Percentiles rank a stretch among this genome's conserved stretches.
phyloP scores from a whole-genome alignment of 2,113 vertebrate genomes.

The Protobothrops flavoviridis region DNA sequence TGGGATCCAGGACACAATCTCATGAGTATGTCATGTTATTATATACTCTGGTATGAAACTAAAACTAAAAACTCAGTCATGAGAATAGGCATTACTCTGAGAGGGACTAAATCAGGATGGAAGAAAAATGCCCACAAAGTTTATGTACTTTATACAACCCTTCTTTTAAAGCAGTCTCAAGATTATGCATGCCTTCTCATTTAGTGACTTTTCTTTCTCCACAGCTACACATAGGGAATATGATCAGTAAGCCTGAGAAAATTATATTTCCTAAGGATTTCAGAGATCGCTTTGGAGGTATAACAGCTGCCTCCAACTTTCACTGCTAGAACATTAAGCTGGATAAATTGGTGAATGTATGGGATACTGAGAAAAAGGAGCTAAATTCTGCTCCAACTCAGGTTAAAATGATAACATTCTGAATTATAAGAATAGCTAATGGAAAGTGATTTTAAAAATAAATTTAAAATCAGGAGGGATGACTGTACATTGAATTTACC shows the following conservation, averaged over 20 bases:
- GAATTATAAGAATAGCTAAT: not conserved
- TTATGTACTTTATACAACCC: not conserved
- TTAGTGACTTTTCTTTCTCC: not conserved
- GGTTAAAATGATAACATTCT: not conserved
- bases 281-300: not conserved
- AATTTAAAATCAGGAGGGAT: not conserved
- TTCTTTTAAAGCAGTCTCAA: not conserved
- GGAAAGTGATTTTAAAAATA: not conserved
- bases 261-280: not conserved
- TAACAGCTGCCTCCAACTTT: not conserved
- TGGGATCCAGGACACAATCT: not conserved
- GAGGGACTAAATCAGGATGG: not conserved
- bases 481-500: not conserved
- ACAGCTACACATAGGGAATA: not conserved
- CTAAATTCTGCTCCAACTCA: not conserved
- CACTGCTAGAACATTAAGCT: not conserved
- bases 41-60: not conserved
- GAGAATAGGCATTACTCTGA: constrained; percentile 6
- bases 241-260: not conserved
- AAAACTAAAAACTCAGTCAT: not conserved
- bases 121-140: not conserved
- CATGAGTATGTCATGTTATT: not conserved
- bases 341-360: not conserved
- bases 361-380: not conserved
- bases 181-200: not conserved